These are phyloP conservation scores for Rhadina sibilatrix DNA, from an alignment of 2,113 vertebrate genomes.

Conservation along the genomic window DNA sequence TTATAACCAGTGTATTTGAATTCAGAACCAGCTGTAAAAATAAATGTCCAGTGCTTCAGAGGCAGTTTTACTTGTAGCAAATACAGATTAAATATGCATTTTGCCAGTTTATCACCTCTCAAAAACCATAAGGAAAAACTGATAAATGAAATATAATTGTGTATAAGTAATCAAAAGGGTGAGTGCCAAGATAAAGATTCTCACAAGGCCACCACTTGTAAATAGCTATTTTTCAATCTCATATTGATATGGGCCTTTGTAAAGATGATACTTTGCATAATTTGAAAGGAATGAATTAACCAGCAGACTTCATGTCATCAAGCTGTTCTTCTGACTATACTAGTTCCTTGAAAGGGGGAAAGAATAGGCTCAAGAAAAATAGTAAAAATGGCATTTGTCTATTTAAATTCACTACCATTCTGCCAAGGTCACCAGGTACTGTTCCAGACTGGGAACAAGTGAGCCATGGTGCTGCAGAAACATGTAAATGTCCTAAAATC, in stretches of 20 bases:
- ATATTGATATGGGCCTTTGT: neutral
- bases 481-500: neutral
- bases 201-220: neutral
- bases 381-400: neutral
- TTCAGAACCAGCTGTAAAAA: slow-evolving; percentile 29
- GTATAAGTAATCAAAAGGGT: neutral
- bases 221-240: neutral
- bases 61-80: slow-evolving; percentile 12
- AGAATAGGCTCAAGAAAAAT: neutral
- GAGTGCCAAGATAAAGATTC: neutral
- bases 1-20: slow-evolving; percentile 13
- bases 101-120: neutral
- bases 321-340: neutral
- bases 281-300: neutral
- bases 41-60: slow-evolving; percentile 25
- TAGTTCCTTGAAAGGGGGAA: neutral
- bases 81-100: slow-evolving; percentile 27
- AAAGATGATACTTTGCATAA: neutral
- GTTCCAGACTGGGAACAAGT: neutral
- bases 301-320: neutral
- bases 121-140: neutral
- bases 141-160: neutral
- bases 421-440: neutral
- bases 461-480: neutral
- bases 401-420: neutral